A percentile compares a stretch with the other conserved stretches of the same genome.
phyloP scores from a whole-genome alignment of 2,113 vertebrate species.

The Neolamprologus hecqui region DNA sequence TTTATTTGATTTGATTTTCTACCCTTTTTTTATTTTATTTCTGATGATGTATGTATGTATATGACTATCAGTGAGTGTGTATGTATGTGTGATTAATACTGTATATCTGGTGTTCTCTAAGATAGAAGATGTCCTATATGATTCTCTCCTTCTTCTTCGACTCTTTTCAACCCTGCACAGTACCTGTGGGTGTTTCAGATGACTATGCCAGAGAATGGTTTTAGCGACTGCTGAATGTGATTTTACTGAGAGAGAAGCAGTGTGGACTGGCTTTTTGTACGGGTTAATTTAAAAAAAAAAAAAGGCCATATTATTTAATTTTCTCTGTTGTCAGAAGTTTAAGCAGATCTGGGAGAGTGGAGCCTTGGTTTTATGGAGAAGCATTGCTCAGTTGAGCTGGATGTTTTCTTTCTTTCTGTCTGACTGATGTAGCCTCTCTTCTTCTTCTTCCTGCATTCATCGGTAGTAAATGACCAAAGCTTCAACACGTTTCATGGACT shows the following conservation, averaged over 20 bases:
- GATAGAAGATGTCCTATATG: conserved; percentile 66
- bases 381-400: conserved; percentile 31
- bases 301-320: conserved; percentile 80
- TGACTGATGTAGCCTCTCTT: conserved; percentile 41
- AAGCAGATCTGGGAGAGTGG: conserved; percentile 72
- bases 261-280: conserved; percentile 76
- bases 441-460: conserved; percentile 18
- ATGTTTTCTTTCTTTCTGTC: neutral
- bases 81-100: conserved; percentile 71
- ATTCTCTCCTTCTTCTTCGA: conserved; percentile 26
- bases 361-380: conserved; percentile 69
- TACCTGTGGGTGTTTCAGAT: conserved; percentile 68
- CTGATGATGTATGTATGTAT: conserved; percentile 54
- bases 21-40: conserved; percentile 28
- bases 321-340: conserved; percentile 71
- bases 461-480: conserved; percentile 72
- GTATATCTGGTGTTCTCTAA: conserved; percentile 74
- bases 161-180: conserved; percentile 61
- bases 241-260: conserved; percentile 75
- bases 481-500: conserved; percentile 56
- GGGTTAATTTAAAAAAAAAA: conserved; percentile 73
- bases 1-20: conserved; percentile 39
- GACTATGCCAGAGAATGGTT: conserved; percentile 71
- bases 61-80: conserved; percentile 58
- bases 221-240: conserved; percentile 80